These are phyloP conservation scores for Lordiphosa fenestrarum DNA, from an alignment of 2,888 invertebrate genomes.

Conservation along the genomic window DNA sequence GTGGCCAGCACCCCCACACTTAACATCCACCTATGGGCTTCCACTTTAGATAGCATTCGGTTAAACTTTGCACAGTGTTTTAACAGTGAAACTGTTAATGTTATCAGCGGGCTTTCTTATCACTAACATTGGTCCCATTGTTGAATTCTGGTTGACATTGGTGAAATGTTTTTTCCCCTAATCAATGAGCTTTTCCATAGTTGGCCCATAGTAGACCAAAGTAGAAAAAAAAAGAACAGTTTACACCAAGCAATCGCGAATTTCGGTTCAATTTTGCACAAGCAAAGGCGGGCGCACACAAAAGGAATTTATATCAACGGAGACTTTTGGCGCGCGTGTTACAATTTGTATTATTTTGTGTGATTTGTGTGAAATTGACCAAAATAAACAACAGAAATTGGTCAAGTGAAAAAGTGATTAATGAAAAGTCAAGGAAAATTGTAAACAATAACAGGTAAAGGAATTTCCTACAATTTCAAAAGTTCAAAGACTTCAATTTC, in stretches of 20 bases:
- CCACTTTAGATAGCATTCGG: slow-evolving; percentile 6
- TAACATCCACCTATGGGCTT: slow-evolving; percentile 10
- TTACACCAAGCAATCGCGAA: slow-evolving; percentile 30
- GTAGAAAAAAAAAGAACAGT: slow-evolving; percentile 42
- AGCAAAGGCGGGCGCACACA: slow-evolving; percentile 11
- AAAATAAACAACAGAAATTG: too few relatives aligned
- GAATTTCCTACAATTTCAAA: too few relatives aligned
- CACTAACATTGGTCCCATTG: slow-evolving; percentile 46
- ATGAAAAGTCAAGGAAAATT: too few relatives aligned
- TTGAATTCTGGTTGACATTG: slow-evolving; percentile 37
- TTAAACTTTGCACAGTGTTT: slow-evolving; percentile 1
- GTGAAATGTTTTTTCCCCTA: slow-evolving; percentile 26
- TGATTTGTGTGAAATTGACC: not conserved
- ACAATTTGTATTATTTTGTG: too few relatives aligned
- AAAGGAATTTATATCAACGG: slow-evolving; percentile 3
- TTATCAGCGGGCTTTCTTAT: slow-evolving; percentile 53
- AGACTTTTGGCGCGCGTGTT: not conserved
- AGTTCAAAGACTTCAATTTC: too few relatives aligned
- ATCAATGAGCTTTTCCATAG: slow-evolving; percentile 52
- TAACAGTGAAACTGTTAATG: slow-evolving; percentile 28
- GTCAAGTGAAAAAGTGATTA: too few relatives aligned
- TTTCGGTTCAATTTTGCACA: slow-evolving; percentile 29
- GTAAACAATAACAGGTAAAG: too few relatives aligned
- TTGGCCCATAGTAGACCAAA: slow-evolving; percentile 45
- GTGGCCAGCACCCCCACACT: slow-evolving; percentile 16